Evolutionary conservation across 1,140 invertebrate genomes (phyloP).

Genomic region (Calephelis virginiensis): DNA sequence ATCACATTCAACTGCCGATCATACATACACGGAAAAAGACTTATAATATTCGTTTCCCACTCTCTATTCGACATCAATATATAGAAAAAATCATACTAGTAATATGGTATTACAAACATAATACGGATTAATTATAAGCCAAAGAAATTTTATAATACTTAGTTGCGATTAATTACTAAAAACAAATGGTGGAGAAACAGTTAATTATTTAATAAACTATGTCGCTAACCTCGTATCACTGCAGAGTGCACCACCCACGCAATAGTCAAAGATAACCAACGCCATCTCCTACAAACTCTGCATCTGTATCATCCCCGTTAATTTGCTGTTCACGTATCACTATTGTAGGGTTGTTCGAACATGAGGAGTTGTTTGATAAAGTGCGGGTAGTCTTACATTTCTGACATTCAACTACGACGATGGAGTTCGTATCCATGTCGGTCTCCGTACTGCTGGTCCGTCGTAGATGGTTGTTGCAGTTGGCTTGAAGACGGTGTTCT

Average conservation of each 20-base stretch:
- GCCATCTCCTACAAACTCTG: constrained; percentile 51
- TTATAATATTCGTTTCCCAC: too few relatives aligned
- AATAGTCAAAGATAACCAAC: constrained; percentile 69
- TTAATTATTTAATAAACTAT: neutral
- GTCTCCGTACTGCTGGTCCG: constrained; percentile 67
- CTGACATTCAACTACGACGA: constrained; percentile 68
- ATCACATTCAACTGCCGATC: too few relatives aligned
- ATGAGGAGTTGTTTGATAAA: constrained; percentile 39
- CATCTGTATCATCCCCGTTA: constrained; percentile 43
- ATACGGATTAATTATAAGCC: neutral
- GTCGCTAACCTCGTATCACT: constrained; percentile 38
- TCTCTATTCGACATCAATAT: too few relatives aligned
- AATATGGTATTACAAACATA: too few relatives aligned
- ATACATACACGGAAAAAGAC: too few relatives aligned
- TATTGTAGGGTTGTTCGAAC: constrained; percentile 56
- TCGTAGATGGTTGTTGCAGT: constrained; percentile 35
- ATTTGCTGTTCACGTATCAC: constrained; percentile 54
- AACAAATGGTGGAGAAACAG: neutral
- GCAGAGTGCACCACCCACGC: constrained; percentile 76
- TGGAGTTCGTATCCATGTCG: constrained; percentile 67
- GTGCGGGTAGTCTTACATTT: constrained; percentile 49
- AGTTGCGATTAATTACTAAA: neutral
- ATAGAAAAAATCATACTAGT: too few relatives aligned
- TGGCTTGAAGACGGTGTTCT: constrained; percentile 64
- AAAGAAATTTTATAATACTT: neutral